phyloP scores from a whole-genome alignment of 2,113 vertebrate species.

The Penelope pileata region DNA sequence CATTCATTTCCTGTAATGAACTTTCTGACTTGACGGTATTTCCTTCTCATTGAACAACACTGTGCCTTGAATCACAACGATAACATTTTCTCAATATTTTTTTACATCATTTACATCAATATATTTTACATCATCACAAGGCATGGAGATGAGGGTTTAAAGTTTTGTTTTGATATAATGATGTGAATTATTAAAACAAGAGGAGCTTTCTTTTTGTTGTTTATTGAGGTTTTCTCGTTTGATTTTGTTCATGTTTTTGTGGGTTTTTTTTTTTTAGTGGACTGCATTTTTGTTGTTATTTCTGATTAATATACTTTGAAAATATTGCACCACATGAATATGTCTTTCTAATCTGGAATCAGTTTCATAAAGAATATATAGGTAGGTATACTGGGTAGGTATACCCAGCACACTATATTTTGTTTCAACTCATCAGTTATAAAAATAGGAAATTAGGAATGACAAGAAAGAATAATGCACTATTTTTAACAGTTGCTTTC shows the following conservation, averaged over 20 bases:
- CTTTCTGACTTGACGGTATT: not conserved
- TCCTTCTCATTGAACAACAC: not conserved
- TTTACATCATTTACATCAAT: no score
- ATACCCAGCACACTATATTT: fast-evolving
- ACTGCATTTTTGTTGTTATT: not conserved
- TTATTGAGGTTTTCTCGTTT: not conserved
- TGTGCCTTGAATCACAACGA: not conserved
- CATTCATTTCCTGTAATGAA: not conserved
- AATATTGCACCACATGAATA: not conserved
- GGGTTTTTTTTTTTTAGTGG: not conserved
- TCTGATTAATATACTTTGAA: not conserved
- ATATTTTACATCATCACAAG: not conserved
- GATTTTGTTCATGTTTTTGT: not conserved
- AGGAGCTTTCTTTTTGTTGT: not conserved
- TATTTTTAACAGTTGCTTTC: not conserved
- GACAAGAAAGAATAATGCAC: not conserved
- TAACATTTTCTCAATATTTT: not conserved
- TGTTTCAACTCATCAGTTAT: not conserved
- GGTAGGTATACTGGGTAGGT: not conserved
- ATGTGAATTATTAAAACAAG: no score
- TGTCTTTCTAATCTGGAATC: not conserved
- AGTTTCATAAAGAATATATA: not conserved
- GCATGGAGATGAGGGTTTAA: not conserved
- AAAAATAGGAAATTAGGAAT: not conserved
- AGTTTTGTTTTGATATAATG: not conserved